Percentiles rank a stretch among this genome's conserved stretches.
phyloP scores from a whole-genome alignment of 2,113 vertebrate species.

The Galeopterus variegatus region DNA sequence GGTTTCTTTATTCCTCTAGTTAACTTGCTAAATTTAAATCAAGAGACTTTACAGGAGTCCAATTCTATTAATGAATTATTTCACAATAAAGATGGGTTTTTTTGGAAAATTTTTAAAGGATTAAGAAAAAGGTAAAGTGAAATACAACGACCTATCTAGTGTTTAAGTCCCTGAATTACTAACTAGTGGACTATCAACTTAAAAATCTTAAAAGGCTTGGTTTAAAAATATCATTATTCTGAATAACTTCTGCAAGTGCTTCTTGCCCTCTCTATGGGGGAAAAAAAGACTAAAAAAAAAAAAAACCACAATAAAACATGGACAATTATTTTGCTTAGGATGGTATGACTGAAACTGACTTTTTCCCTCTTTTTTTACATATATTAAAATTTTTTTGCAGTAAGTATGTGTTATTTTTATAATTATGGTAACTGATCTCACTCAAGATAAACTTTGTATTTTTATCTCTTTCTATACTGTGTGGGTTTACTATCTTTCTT shows the following conservation, averaged over 20 bases:
- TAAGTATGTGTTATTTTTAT: constrained; percentile 49
- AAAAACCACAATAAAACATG: neutral
- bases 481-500: constrained; percentile 33
- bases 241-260: constrained; percentile 41
- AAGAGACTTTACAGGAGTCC: neutral
- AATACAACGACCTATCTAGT: constrained; percentile 31
- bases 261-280: neutral
- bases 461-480: constrained; percentile 47
- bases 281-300: neutral
- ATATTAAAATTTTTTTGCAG: constrained; percentile 44
- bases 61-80: constrained; percentile 52
- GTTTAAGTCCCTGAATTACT: constrained; percentile 8
- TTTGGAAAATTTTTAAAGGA: neutral
- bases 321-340: neutral
- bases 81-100: constrained; percentile 11
- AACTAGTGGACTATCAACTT: neutral
- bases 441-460: constrained; percentile 40
- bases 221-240: constrained; percentile 56
- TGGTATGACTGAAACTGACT: constrained; percentile 4
- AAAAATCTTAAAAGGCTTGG: neutral
- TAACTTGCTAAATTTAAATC: constrained; percentile 61
- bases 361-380: constrained; percentile 25
- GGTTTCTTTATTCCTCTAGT: constrained; percentile 45
- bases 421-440: constrained; percentile 40
- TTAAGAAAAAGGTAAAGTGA: constrained; percentile 49